These are phyloP conservation scores for Chondrosia reniformis DNA, from an alignment of 37 sponge, comb jelly and placozoan species.

Conservation along the genomic window DNA sequence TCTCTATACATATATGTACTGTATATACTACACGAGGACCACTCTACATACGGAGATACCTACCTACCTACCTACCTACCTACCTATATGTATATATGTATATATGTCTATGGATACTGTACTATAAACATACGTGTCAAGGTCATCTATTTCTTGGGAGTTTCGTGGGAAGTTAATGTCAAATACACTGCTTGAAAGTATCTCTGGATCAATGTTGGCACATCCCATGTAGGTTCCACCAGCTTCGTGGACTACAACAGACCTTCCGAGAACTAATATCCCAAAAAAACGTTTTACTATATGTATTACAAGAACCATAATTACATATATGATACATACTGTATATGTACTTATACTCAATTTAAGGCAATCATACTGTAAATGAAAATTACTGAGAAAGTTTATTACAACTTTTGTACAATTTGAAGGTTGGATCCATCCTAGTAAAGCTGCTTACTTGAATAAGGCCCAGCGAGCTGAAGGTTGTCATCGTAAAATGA, in stretches of 20 bases:
- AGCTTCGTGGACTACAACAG: constrained; percentile 33
- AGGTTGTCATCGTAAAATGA: constrained; percentile 43
- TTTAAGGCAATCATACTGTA: too few species aligned
- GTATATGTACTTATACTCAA: too few species aligned
- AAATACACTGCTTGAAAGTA: not conserved
- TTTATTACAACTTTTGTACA: too few species aligned
- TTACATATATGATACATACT: too few species aligned
- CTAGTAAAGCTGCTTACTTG: too few species aligned
- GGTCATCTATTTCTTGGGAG: too few species aligned
- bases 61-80: not conserved
- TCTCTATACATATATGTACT: too few species aligned
- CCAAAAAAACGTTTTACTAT: too few species aligned
- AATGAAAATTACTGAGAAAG: too few species aligned
- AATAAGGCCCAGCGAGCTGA: constrained; percentile 38
- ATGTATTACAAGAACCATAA: too few species aligned
- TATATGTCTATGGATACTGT: not conserved
- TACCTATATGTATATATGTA: not conserved
- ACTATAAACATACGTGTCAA: not conserved
- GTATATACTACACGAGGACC: too few species aligned
- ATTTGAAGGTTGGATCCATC: too few species aligned
- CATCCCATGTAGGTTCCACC: constrained; percentile 30
- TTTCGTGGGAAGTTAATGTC: not conserved
- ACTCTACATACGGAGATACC: not conserved
- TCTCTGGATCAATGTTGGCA: constrained; percentile 20
- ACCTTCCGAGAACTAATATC: constrained; percentile 48